Conservation (phyloP, 2,888 invertebrate species). For the Scaptomyza caliginosa region DNA sequence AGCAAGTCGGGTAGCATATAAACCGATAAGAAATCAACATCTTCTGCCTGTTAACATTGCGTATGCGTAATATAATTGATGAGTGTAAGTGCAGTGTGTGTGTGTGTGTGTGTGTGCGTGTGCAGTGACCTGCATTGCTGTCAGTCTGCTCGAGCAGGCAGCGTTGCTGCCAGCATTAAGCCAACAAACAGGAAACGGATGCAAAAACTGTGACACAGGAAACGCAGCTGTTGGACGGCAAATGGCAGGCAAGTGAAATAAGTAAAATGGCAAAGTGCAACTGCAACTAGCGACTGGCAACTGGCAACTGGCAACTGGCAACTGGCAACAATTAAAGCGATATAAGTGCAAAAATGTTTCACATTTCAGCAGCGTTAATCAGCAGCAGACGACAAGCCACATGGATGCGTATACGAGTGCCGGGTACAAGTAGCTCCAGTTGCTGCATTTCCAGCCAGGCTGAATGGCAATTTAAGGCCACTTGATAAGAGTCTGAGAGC, state of each 20-base stretch:
- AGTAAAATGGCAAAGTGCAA: background rate
- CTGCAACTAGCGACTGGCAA: constrained; percentile 22
- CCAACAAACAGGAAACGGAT: constrained; percentile 58
- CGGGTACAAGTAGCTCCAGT: constrained; percentile 1
- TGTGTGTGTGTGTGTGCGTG: constrained; percentile 8
- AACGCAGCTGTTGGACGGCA: constrained; percentile 28
- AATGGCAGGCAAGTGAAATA: background rate
- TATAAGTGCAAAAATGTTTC: constrained; percentile 69
- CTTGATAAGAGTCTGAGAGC: constrained; percentile 55
- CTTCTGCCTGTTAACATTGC: constrained; percentile 23
- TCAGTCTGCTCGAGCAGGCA: constrained; percentile 38
- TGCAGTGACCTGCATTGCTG: constrained; percentile 66
- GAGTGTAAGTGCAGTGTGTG: constrained; percentile 12
- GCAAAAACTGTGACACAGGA: constrained; percentile 76
- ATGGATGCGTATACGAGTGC: constrained; percentile 34
- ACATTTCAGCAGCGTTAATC: constrained; percentile 69
- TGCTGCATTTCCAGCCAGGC: background rate
- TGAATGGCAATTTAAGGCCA: constrained; percentile 48
- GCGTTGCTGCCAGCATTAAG: constrained; percentile 18
- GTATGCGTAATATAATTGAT: constrained; percentile 58
- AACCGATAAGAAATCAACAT: constrained; percentile 47
- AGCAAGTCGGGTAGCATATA: background rate
- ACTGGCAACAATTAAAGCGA: constrained; percentile 74
- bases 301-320: constrained; percentile 10
- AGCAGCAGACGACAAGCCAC: constrained; percentile 52